Conservation (phyloP, 2,888 invertebrate species). For the Drosophila subquinaria region DNA sequence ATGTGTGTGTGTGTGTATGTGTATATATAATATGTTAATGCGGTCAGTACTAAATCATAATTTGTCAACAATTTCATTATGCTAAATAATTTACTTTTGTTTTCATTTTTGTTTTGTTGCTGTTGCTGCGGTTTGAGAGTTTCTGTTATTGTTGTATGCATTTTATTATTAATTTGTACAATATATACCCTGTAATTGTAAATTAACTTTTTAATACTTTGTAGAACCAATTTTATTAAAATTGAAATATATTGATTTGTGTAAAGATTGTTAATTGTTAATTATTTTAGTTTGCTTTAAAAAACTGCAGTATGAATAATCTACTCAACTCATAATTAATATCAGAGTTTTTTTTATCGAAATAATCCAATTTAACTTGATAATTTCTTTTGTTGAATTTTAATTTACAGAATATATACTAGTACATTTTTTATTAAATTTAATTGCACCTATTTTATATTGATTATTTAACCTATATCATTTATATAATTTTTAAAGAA, state of each 20-base stretch:
- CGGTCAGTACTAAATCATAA: conserved; percentile 79
- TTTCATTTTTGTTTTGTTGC: conserved; percentile 17
- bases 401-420: background rate
- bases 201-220: too few relatives aligned
- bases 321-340: too few relatives aligned
- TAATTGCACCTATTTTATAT: too few relatives aligned
- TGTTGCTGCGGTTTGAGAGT: conserved; percentile 36
- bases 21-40: conserved; percentile 65
- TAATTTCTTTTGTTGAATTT: background rate
- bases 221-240: too few relatives aligned
- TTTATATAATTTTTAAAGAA: too few relatives aligned
- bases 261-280: too few relatives aligned
- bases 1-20: background rate
- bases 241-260: too few relatives aligned
- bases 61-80: conserved; percentile 79
- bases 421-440: background rate
- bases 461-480: too few relatives aligned
- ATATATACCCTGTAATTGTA: conserved; percentile 17
- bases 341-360: too few relatives aligned
- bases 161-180: conserved; percentile 22
- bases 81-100: conserved; percentile 68
- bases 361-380: too few relatives aligned
- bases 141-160: conserved; percentile 34
- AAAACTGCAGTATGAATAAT: too few relatives aligned
- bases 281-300: too few relatives aligned